Evolutionary conservation across 2,888 invertebrate species (phyloP).

Genomic region (Ophion ellenae): DNA sequence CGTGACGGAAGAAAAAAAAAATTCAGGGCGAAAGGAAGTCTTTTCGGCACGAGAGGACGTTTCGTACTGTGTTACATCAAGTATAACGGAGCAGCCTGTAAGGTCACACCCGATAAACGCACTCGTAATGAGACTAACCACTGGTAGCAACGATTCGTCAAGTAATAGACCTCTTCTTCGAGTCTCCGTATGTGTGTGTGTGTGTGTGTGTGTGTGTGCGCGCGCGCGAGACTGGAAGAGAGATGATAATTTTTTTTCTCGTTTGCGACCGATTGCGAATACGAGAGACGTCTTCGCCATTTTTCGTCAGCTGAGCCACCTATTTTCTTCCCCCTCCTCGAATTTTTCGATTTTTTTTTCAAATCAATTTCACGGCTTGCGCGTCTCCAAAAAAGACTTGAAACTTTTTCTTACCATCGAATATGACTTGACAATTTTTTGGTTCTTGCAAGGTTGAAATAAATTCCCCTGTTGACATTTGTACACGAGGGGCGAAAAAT

Average conservation of each 20-base stretch:
- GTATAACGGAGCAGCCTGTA: constrained; percentile 63
- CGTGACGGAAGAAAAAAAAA: constrained; percentile 15
- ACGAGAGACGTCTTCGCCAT: neutral
- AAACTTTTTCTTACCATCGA: neutral
- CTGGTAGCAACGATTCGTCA: constrained; percentile 66
- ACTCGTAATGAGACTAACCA: constrained; percentile 77
- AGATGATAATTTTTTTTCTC: constrained; percentile 60
- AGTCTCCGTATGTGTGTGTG: constrained; percentile 35
- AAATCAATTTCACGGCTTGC: neutral
- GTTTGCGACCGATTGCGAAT: constrained; percentile 48
- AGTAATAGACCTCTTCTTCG: constrained; percentile 62
- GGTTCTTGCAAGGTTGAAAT: neutral
- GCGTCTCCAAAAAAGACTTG: neutral
- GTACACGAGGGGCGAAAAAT: too few relatives aligned
- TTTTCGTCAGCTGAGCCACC: neutral
- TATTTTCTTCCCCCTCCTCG: neutral
- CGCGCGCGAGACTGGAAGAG: constrained; percentile 24
- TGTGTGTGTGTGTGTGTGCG: neutral
- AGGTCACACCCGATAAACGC: constrained; percentile 74
- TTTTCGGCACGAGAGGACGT: constrained; percentile 55
- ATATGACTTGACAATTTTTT: neutral
- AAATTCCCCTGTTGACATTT: too few relatives aligned
- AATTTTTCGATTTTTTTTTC: neutral
- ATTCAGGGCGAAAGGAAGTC: constrained; percentile 33
- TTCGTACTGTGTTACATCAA: constrained; percentile 61